A percentile compares a stretch with the other conserved stretches of the same genome.
These are phyloP conservation scores for Chionis minor DNA, from an alignment of 2,113 vertebrate species.

Conservation along the genomic window DNA sequence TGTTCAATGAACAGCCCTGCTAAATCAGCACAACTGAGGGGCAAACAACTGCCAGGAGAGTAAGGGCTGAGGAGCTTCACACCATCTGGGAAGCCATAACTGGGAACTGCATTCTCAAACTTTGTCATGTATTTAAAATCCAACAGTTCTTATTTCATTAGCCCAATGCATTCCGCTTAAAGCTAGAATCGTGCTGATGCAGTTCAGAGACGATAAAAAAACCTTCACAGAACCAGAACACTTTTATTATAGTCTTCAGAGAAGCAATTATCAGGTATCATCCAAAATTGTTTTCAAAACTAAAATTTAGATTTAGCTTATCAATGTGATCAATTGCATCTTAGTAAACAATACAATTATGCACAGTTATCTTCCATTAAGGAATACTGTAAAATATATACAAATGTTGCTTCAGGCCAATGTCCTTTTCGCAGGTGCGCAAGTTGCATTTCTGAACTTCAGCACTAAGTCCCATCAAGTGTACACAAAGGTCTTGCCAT, in stretches of 20 bases:
- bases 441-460: slow-evolving; percentile 36
- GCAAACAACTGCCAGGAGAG: background rate
- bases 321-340: slow-evolving; percentile 23
- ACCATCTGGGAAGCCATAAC: background rate
- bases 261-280: background rate
- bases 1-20: background rate
- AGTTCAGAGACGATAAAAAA: slow-evolving; percentile 7
- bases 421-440: slow-evolving; percentile 13
- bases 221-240: background rate
- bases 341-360: slow-evolving; percentile 57
- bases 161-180: background rate
- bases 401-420: slow-evolving; percentile 38
- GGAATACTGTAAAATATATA: slow-evolving; percentile 70
- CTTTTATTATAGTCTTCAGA: slow-evolving; percentile 34
- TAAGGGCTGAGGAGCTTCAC: background rate
- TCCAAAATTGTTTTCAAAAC: slow-evolving; percentile 23
- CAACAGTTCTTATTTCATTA: background rate
- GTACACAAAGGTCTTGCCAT: background rate
- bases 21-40: background rate
- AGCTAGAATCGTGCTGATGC: background rate
- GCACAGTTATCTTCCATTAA: slow-evolving; percentile 40
- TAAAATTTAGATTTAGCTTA: slow-evolving; percentile 37
- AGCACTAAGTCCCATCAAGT: background rate
- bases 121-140: background rate
- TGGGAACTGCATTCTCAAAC: background rate